Percentiles rank a stretch among this genome's conserved stretches.
phyloP scores from a whole-genome alignment of 2,113 vertebrate species.

The Accipiter virgatus region DNA sequence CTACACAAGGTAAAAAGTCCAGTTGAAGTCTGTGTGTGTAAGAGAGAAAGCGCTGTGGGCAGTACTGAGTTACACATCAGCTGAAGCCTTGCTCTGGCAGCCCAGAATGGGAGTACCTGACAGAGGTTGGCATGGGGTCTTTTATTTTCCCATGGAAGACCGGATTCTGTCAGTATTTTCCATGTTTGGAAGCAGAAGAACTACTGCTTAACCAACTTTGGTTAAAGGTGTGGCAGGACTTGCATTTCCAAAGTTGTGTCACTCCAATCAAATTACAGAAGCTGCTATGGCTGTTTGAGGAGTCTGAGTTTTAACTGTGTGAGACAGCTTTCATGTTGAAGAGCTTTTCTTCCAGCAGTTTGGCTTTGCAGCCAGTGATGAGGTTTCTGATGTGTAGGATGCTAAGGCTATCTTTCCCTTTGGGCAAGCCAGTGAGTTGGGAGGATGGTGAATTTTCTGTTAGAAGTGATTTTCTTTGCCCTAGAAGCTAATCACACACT shows the following conservation, averaged over 20 bases:
- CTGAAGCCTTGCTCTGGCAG: neutral
- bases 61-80: neutral
- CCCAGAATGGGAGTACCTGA: neutral
- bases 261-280: neutral
- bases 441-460: neutral
- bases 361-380: neutral
- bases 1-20: neutral
- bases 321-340: neutral
- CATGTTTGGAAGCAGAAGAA: neutral
- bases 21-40: neutral
- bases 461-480: neutral
- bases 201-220: neutral
- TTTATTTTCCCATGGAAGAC: neutral
- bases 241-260: neutral
- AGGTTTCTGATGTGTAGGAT: neutral
- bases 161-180: neutral
- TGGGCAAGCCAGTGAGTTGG: neutral
- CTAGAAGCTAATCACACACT: neutral
- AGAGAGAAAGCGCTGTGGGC: fast-evolving
- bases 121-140: neutral
- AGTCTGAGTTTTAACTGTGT: neutral
- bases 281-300: neutral
- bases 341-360: neutral
- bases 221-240: neutral
- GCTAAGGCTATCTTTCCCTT: neutral